Conservation (phyloP, 2,113 vertebrate genomes). For the Labeo catla region DNA sequence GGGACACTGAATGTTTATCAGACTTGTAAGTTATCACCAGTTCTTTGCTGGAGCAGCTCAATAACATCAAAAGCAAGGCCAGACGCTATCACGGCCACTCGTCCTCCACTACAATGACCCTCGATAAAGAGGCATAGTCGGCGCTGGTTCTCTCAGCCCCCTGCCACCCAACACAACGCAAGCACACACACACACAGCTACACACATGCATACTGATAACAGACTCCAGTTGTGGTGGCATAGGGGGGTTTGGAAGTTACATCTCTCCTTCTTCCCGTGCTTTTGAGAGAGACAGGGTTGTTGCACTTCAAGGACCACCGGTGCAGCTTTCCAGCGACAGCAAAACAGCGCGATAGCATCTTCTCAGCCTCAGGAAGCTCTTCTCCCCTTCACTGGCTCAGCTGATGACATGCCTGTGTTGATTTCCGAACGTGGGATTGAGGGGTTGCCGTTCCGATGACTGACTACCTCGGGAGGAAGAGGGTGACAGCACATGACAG, state of each 20-base stretch:
- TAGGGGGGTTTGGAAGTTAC: slow-evolving; percentile 37
- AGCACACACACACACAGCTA: slow-evolving; percentile 26
- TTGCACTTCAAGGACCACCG: slow-evolving; percentile 42
- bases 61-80: slow-evolving; percentile 55
- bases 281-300: slow-evolving; percentile 44
- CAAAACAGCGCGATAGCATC: slow-evolving; percentile 25
- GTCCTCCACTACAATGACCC: slow-evolving; percentile 42
- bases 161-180: slow-evolving; percentile 25
- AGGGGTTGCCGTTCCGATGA: slow-evolving; percentile 72
- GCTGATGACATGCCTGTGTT: slow-evolving; percentile 43
- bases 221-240: slow-evolving; percentile 45
- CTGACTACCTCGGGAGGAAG: slow-evolving; percentile 66
- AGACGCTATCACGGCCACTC: slow-evolving; percentile 41
- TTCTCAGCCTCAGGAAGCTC: slow-evolving; percentile 33
- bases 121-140: slow-evolving; percentile 38
- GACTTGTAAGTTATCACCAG: slow-evolving; percentile 49
- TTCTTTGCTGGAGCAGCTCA: slow-evolving; percentile 37
- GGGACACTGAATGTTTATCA: slow-evolving; percentile 53
- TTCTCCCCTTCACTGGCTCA: slow-evolving; percentile 42
- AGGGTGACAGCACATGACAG: slow-evolving; percentile 76
- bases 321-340: slow-evolving; percentile 27
- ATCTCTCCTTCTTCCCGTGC: slow-evolving; percentile 23
- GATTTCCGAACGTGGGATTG: slow-evolving; percentile 51
- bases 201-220: slow-evolving; percentile 39
- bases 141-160: slow-evolving; percentile 16